These are phyloP conservation scores for Mimachlamys varia DNA, from an alignment of 2,888 invertebrate genomes.

Conservation along the genomic window DNA sequence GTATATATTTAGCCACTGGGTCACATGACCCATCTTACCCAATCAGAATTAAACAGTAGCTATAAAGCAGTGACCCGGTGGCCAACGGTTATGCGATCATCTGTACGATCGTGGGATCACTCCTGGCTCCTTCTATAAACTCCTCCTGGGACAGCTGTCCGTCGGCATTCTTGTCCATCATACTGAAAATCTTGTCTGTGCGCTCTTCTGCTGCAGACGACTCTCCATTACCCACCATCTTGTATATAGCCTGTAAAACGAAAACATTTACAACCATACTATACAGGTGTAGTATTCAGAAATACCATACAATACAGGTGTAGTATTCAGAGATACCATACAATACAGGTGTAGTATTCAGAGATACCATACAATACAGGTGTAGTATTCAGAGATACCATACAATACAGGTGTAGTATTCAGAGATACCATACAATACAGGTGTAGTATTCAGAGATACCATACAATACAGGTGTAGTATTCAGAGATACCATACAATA, in stretches of 20 bases:
- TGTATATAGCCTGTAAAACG: slow-evolving; percentile 93
- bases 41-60: not conserved
- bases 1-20: too few species aligned
- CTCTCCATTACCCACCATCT: slow-evolving; percentile 99
- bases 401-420: too few species aligned
- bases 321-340: too few species aligned
- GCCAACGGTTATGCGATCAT: not conserved
- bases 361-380: too few species aligned
- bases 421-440: too few species aligned
- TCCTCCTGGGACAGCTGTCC: slow-evolving; percentile 97
- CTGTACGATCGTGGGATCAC: slow-evolving; percentile 98
- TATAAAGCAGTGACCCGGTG: not conserved
- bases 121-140: slow-evolving; percentile 99
- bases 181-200: slow-evolving; percentile 99
- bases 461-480: too few species aligned
- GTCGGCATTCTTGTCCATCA: slow-evolving; percentile 99
- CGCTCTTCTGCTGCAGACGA: slow-evolving; percentile 99
- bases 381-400: too few species aligned
- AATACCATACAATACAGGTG: too few species aligned
- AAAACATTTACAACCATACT: not conserved
- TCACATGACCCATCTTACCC: slow-evolving; percentile 6
- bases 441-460: too few species aligned
- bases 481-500: too few species aligned
- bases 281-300: not conserved
- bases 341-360: too few species aligned